Evolutionary conservation across 2,888 invertebrate species (phyloP), one percentile per base, ranked within the genome.

Genomic region (Pristionchus exspectatus): DNA sequence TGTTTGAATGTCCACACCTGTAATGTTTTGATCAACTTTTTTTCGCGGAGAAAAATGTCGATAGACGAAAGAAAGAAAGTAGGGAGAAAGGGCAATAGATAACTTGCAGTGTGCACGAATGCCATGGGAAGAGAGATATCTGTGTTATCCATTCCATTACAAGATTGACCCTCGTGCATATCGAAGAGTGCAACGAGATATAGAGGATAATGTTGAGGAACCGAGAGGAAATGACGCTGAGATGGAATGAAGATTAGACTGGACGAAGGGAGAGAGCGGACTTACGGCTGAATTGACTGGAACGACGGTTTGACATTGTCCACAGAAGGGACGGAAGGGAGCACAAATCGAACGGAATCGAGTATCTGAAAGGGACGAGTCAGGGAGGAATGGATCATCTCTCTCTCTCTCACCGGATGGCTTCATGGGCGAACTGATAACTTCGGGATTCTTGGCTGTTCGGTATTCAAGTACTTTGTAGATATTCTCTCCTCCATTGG

Each of bases 41-140:
- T n/a, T 56, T 21, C 33, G 18, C 10, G n/a, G 27, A 21, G 59
- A 59, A 59, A 59, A 59, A 59, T 59, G 59, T 59, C 59, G 59
- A 21, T 59, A 59, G 59, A 24, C 59, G 59, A 59, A 21, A 4
- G 24, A 59, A 59, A 59, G 21, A 59, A 4, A 21, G 18, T 21
- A 14, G 24, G 38, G 18, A 7, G 7, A n/a, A 69, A 69, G 21
- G 9, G 24, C 27, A 12, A 33, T 4, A 18, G 74, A 74, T 33
- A 18, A 77, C 84, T 86, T 72, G 93, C 91, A 18, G 94, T 93
- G 84, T 94, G 93, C 0, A 93, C 92, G 90, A 94, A 94, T 14
- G 94, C 94, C 92, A 94, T 92, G n/a, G 94, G 94, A 44, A 94
- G 91, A 1, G 93, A 91, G 86, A 94, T 93, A 89, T 93, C 93